These are phyloP conservation scores for Protaetia brevitarsis DNA, from an alignment of 1,140 invertebrate genomes.

Conservation along the genomic window DNA sequence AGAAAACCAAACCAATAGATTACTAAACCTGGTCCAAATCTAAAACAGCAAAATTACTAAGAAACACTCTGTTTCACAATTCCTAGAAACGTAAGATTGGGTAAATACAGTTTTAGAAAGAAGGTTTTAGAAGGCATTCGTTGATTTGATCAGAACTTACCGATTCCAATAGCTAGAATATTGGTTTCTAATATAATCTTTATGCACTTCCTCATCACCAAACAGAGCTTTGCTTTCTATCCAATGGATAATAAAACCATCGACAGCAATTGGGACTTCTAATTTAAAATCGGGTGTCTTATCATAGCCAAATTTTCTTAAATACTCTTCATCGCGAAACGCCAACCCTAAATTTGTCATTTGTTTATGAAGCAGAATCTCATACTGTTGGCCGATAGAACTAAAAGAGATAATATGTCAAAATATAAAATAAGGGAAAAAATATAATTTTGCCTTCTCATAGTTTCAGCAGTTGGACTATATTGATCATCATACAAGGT, in stretches of 20 bases:
- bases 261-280: conserved; percentile 82
- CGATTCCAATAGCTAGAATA: conserved; percentile 89
- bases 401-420: conserved; percentile 44
- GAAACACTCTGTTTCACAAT: background rate
- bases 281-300: conserved; percentile 94
- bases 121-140: background rate
- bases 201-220: conserved; percentile 79
- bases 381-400: conserved; percentile 74
- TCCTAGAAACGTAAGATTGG: background rate
- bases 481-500: conserved; percentile 73
- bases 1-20: conserved; percentile 96
- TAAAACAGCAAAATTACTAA: conserved; percentile 42
- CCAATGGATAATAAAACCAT: conserved; percentile 89
- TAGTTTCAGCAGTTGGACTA: conserved; percentile 70
- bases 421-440: conserved; percentile 26
- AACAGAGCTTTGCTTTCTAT: conserved; percentile 96
- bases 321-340: conserved; percentile 78
- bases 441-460: conserved; percentile 60
- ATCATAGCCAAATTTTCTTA: conserved; percentile 81
- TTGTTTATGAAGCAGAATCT: conserved; percentile 62
- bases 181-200: conserved; percentile 82
- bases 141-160: conserved; percentile 46
- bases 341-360: conserved; percentile 59
- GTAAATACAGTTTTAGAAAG: background rate
- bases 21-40: conserved; percentile 89